A percentile compares a stretch with the other conserved stretches of the same genome.
These are phyloP conservation scores for Caenorhabditis remanei DNA, from an alignment of 1,140 invertebrate species.

Conservation along the genomic window DNA sequence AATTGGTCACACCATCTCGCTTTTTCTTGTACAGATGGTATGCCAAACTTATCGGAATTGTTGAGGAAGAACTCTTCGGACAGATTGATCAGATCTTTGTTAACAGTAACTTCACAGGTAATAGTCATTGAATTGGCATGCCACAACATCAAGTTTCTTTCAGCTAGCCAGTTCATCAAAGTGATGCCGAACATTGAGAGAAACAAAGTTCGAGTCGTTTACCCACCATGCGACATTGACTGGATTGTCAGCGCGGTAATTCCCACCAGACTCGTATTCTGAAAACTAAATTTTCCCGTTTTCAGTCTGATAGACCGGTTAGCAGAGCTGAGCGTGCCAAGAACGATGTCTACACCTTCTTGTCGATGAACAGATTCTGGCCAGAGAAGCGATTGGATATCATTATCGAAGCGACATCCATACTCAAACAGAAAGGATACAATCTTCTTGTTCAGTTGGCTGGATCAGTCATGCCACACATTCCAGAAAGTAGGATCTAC, in stretches of 20 bases:
- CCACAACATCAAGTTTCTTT: slow-evolving; percentile 54
- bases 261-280: too few species aligned
- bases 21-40: slow-evolving; percentile 78
- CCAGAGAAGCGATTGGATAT: slow-evolving; percentile 78
- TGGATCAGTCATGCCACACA: slow-evolving; percentile 77
- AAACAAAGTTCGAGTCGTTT: slow-evolving; percentile 74
- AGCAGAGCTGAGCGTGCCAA: slow-evolving; percentile 66
- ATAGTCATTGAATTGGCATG: background rate
- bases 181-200: slow-evolving; percentile 74
- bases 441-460: slow-evolving; percentile 72
- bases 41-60: slow-evolving; percentile 73
- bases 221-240: slow-evolving; percentile 77
- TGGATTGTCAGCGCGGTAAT: slow-evolving; percentile 66
- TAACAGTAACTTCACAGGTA: slow-evolving; percentile 77
- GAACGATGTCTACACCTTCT: slow-evolving; percentile 72
- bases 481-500: slow-evolving; percentile 77
- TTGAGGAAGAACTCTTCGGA: slow-evolving; percentile 72
- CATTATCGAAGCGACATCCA: slow-evolving; percentile 75
- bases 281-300: background rate
- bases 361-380: slow-evolving; percentile 78
- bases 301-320: slow-evolving; percentile 52
- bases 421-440: slow-evolving; percentile 71
- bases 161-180: slow-evolving; percentile 71
- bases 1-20: slow-evolving; percentile 76
- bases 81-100: slow-evolving; percentile 75